Percentiles rank a stretch among this genome's conserved stretches.
These are phyloP conservation scores for Pygoscelis adeliae DNA, from an alignment of 2,113 vertebrate genomes.

Conservation along the genomic window DNA sequence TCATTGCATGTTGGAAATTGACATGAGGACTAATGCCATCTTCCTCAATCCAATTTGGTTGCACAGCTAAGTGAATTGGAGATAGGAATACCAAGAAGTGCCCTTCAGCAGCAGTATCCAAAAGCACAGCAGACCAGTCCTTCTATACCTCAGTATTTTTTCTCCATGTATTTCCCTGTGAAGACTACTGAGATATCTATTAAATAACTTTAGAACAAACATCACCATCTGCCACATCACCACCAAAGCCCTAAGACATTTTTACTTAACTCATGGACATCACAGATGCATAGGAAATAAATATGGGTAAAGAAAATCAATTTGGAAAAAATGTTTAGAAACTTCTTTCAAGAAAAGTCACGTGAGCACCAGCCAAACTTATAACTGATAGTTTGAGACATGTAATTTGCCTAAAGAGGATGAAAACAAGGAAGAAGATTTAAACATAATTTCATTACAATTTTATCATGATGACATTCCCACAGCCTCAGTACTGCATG, in stretches of 20 bases:
- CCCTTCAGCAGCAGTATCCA: not conserved
- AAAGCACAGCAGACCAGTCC: not conserved
- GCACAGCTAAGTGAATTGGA: not conserved
- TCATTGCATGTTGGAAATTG: not conserved
- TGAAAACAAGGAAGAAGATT: constrained; percentile 17
- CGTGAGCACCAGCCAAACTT: constrained; percentile 21
- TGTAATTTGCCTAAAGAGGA: not conserved
- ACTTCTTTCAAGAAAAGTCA: not conserved
- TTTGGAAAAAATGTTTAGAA: constrained; percentile 21
- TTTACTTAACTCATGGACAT: not conserved
- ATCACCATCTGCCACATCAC: not conserved
- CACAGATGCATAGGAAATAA: not conserved
- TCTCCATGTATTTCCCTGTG: not conserved
- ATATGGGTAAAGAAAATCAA: constrained; percentile 7
- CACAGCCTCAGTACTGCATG: not conserved
- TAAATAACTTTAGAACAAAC: constrained; percentile 13
- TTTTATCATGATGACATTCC: not conserved
- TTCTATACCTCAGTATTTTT: not conserved
- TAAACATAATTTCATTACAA: constrained; percentile 17
- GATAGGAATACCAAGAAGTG: not conserved
- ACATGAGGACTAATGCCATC: not conserved
- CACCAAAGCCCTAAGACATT: not conserved
- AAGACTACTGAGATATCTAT: not conserved
- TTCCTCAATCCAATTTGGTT: not conserved
- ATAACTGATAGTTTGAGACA: constrained; percentile 27